Evolutionary conservation across 2,888 invertebrate species (phyloP).

Genomic region (Oscheius sp.): DNA sequence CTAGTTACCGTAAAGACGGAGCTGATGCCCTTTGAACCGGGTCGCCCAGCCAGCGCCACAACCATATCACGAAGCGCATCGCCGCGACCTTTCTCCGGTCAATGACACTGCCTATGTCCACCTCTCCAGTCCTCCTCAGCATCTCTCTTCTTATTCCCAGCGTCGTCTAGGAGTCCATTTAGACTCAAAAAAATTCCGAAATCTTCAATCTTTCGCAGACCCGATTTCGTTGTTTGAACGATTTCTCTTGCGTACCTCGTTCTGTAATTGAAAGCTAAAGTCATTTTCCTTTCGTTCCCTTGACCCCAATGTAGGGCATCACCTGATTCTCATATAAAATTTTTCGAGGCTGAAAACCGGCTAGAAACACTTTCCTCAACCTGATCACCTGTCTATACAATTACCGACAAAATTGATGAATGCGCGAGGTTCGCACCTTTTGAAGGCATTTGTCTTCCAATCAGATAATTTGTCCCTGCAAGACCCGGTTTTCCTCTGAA

Average conservation of each 20-base stretch:
- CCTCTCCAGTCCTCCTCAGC: conserved; percentile 27
- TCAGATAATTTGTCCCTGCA: neutral
- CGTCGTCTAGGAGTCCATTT: neutral
- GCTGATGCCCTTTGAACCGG: conserved; percentile 29
- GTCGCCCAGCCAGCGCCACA: conserved; percentile 15
- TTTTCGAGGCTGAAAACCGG: neutral
- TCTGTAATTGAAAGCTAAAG: neutral
- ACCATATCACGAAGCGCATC: conserved; percentile 29
- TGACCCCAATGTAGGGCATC: conserved; percentile 9
- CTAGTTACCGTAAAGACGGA: conserved; percentile 25
- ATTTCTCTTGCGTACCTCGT: neutral
- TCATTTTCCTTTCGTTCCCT: neutral
- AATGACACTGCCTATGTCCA: conserved; percentile 26
- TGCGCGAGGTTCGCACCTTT: conserved; percentile 14
- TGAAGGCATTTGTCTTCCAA: neutral
- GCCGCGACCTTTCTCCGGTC: conserved; percentile 31
- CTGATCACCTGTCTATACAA: conserved; percentile 6
- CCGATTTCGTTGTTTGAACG: neutral
- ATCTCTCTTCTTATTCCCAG: conserved; percentile 15
- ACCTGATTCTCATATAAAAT: neutral
- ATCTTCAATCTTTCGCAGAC: neutral
- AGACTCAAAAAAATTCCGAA: neutral
- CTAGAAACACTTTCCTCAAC: neutral
- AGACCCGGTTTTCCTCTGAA: conserved; percentile 14
- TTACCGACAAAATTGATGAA: conserved; percentile 18